Conservation (phyloP, 2,888 invertebrate species). For the Eretmocerus hayati region DNA sequence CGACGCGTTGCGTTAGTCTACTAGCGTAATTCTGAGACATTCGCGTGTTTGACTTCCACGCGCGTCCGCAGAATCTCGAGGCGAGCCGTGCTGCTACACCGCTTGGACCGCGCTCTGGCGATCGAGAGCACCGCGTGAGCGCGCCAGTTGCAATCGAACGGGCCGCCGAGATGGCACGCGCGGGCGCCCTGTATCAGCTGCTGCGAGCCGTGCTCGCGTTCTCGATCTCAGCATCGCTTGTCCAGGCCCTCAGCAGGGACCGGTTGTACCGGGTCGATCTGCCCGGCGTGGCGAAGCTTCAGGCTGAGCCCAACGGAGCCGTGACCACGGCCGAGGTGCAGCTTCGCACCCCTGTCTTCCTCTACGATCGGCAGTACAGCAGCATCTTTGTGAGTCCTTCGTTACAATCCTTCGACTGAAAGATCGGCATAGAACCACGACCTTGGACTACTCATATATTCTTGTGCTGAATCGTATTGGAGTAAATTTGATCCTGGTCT, state of each 20-base stretch:
- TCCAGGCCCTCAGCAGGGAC: slow-evolving; percentile 29
- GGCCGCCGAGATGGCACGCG: not conserved
- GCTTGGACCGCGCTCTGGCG: not conserved
- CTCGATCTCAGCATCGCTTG: not conserved
- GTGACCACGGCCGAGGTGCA: slow-evolving; percentile 52
- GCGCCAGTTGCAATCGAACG: not conserved
- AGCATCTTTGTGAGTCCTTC: slow-evolving; percentile 76
- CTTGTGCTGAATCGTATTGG: too few relatives aligned
- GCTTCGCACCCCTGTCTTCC: slow-evolving; percentile 67
- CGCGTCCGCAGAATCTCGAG: not conserved
- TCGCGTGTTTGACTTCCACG: too few relatives aligned
- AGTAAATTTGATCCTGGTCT: too few relatives aligned
- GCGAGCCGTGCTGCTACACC: not conserved
- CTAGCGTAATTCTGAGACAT: too few relatives aligned
- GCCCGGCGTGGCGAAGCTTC: slow-evolving; percentile 28
- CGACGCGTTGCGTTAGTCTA: too few relatives aligned
- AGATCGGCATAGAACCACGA: too few relatives aligned
- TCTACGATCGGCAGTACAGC: slow-evolving; percentile 70
- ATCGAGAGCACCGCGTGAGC: not conserved
- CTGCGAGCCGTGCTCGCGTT: not conserved
- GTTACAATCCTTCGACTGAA: too few relatives aligned
- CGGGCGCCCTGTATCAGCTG: not conserved
- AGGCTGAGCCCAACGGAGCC: slow-evolving; percentile 31
- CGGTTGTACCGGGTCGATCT: slow-evolving; percentile 36
- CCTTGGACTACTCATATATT: too few relatives aligned